phyloP scores from a whole-genome alignment of 2,888 invertebrate genomes.

The Volucella zonaria region DNA sequence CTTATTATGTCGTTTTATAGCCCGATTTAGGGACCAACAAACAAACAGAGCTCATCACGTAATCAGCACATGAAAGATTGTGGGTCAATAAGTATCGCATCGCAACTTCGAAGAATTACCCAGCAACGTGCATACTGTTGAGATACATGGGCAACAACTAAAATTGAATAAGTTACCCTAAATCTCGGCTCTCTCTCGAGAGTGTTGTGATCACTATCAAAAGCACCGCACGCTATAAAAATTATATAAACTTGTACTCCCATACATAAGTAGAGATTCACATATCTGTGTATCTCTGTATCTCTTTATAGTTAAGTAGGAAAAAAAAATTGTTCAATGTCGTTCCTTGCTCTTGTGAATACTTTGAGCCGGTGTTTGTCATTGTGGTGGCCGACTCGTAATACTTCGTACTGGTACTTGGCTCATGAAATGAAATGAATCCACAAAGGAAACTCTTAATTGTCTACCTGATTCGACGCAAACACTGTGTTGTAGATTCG shows the following conservation, averaged over 20 bases:
- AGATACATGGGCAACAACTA: slow-evolving; percentile 12
- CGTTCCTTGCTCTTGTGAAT: slow-evolving; percentile 60
- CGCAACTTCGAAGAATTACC: slow-evolving; percentile 26
- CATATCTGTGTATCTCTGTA: slow-evolving; percentile 36
- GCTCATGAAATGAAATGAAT: slow-evolving; percentile 62
- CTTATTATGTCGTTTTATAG: slow-evolving; percentile 8
- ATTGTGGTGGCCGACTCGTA: slow-evolving; percentile 16
- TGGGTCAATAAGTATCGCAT: slow-evolving; percentile 53
- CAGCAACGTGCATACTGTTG: background rate
- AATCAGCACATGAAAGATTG: slow-evolving; percentile 21
- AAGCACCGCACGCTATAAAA: slow-evolving; percentile 65
- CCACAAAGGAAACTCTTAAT: slow-evolving; percentile 69
- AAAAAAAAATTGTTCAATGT: slow-evolving; percentile 49
- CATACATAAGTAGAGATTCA: background rate
- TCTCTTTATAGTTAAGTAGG: slow-evolving; percentile 10
- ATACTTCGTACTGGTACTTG: slow-evolving; percentile 9
- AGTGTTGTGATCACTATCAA: slow-evolving; percentile 61
- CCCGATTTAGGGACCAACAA: slow-evolving; percentile 7
- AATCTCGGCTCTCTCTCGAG: slow-evolving; percentile 44
- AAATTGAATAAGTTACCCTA: slow-evolving; percentile 51
- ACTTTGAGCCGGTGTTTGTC: slow-evolving; percentile 4
- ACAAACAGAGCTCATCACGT: background rate
- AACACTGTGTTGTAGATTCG: slow-evolving; percentile 21
- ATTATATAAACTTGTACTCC: slow-evolving; percentile 39
- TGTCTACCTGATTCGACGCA: slow-evolving; percentile 50